Evolutionary conservation across 2,113 vertebrate species (phyloP).

Genomic region (Symphodus melops): DNA sequence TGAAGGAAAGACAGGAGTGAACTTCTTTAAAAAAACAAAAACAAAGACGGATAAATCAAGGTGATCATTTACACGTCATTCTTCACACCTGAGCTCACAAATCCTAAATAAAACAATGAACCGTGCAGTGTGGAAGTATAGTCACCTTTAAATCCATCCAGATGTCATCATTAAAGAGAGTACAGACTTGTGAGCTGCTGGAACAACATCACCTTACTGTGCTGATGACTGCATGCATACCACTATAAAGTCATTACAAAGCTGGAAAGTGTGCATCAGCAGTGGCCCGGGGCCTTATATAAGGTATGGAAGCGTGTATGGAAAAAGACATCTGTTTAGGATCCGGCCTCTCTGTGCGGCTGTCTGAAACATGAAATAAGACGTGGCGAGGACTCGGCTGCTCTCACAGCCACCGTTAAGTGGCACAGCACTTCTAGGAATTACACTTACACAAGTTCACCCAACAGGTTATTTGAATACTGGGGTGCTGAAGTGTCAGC

Average conservation of each 20-base stretch:
- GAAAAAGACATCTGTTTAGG: slow-evolving; percentile 78
- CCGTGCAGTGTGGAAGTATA: too few relatives aligned
- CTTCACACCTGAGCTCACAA: background rate
- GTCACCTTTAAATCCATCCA: slow-evolving; percentile 25
- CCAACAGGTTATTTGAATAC: slow-evolving; percentile 58
- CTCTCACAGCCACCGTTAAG: slow-evolving; percentile 57
- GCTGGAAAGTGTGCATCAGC: slow-evolving; percentile 72
- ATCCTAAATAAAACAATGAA: background rate
- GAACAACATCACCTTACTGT: slow-evolving; percentile 44
- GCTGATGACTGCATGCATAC: slow-evolving; percentile 39
- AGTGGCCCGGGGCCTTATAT: slow-evolving; percentile 48
- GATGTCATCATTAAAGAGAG: slow-evolving; percentile 32
- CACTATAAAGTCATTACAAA: slow-evolving; percentile 65
- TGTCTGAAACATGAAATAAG: slow-evolving; percentile 62
- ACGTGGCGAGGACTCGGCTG: slow-evolving; percentile 61
- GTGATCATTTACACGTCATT: background rate
- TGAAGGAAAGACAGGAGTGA: slow-evolving; percentile 28
- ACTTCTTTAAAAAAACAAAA: background rate
- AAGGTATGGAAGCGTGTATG: slow-evolving; percentile 74
- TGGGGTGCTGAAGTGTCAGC: slow-evolving; percentile 51
- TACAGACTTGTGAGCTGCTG: slow-evolving; percentile 27
- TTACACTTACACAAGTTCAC: slow-evolving; percentile 44
- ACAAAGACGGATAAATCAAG: background rate
- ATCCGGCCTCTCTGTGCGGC: slow-evolving; percentile 44
- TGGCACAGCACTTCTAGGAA: slow-evolving; percentile 67